These are phyloP conservation scores for Meiosimyza platycephala DNA, from an alignment of 2,888 invertebrate genomes.

Conservation along the genomic window DNA sequence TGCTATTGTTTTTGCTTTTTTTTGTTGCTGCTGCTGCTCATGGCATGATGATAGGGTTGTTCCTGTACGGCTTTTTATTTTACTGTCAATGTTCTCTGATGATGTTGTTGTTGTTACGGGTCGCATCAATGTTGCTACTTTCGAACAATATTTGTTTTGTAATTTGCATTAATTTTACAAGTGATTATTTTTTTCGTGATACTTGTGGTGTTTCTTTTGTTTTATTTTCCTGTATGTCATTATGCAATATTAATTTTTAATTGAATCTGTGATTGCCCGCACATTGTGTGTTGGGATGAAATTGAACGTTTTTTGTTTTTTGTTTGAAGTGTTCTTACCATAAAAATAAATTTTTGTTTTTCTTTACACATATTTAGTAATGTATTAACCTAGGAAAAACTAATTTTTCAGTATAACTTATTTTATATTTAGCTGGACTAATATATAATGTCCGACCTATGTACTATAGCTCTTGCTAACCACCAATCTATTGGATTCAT, in stretches of 20 bases:
- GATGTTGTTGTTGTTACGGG: slow-evolving; percentile 8
- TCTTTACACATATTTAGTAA: no score
- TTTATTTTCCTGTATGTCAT: slow-evolving; percentile 6
- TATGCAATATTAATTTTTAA: slow-evolving; percentile 17
- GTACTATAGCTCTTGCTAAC: no score
- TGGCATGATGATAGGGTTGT: neutral
- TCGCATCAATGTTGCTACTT: slow-evolving; percentile 20
- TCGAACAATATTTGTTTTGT: slow-evolving; percentile 24
- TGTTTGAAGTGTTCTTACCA: no score
- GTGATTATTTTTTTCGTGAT: slow-evolving; percentile 17
- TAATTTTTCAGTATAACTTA: no score
- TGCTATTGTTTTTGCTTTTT: neutral
- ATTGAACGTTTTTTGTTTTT: no score
- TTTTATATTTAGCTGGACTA: no score
- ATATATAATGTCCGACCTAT: no score
- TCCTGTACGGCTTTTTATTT: no score
- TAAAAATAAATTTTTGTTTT: no score
- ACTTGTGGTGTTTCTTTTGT: slow-evolving; percentile 3
- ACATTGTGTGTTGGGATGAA: no score
- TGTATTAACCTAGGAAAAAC: no score
- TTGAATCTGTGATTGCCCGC: neutral
- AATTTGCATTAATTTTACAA: slow-evolving; percentile 33
- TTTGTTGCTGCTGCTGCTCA: neutral
- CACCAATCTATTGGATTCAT: no score
- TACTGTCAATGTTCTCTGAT: neutral